Conservation (phyloP, 2,797 vertebrate species). For the Danio tinwini region DNA sequence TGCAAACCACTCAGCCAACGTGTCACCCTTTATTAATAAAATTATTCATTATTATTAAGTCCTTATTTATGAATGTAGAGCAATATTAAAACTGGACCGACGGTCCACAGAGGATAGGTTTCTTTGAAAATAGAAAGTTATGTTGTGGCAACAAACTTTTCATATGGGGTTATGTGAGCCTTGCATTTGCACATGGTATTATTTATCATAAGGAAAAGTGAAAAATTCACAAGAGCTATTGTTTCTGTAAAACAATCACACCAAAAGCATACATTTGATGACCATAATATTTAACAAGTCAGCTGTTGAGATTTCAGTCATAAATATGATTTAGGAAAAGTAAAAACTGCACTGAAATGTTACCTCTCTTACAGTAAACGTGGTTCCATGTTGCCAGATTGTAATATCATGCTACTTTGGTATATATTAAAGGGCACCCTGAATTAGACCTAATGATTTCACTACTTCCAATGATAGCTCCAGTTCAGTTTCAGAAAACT, state of each 20-base stretch:
- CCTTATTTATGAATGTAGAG: too few species aligned
- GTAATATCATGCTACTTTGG: neutral
- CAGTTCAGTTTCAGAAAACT: neutral
- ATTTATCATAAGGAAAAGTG: neutral
- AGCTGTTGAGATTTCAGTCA: neutral
- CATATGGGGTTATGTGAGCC: too few species aligned
- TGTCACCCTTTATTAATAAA: too few species aligned
- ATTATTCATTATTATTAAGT: too few species aligned
- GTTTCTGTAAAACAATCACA: conserved; percentile 45
- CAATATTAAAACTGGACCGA: too few species aligned
- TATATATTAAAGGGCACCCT: neutral
- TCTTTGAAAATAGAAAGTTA: too few species aligned
- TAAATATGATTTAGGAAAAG: neutral
- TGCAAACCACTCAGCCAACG: too few species aligned
- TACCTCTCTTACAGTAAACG: too few species aligned
- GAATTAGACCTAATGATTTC: neutral
- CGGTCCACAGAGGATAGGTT: too few species aligned
- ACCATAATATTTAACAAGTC: neutral
- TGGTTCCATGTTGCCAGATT: neutral
- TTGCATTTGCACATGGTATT: too few species aligned
- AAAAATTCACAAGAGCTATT: conserved; percentile 27
- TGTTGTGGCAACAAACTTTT: too few species aligned
- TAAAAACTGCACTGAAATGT: neutral
- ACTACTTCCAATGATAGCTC: too few species aligned
- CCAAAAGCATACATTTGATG: neutral